Conservation (phyloP, 1,140 invertebrate species). For the Lamellibrachia luymesi region DNA sequence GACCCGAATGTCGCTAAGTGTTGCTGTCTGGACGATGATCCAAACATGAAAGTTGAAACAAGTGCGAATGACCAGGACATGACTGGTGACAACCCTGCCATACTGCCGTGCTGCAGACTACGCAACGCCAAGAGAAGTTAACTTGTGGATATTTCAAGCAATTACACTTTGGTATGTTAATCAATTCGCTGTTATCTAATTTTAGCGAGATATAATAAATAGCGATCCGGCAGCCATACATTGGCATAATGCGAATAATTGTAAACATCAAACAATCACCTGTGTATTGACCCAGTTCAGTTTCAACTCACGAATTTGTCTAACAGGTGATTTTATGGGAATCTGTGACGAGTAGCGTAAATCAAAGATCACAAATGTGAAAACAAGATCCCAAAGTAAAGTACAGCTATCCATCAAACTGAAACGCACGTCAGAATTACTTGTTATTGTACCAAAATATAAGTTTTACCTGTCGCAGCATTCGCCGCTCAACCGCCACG, state of each 20-base stretch:
- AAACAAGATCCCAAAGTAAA: background rate
- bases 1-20: no score
- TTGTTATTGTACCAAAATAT: background rate
- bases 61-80: background rate
- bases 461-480: background rate
- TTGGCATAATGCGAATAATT: background rate
- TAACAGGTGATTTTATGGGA: background rate
- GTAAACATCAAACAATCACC: background rate
- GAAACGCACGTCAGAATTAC: background rate
- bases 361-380: background rate
- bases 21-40: background rate
- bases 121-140: background rate
- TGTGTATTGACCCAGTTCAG: slow-evolving; percentile 4
- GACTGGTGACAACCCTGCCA: background rate
- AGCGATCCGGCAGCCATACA: background rate
- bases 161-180: background rate
- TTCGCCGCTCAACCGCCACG: background rate
- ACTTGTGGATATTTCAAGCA: background rate
- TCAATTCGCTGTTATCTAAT: background rate
- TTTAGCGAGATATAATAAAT: background rate
- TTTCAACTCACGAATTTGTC: background rate
- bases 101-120: background rate
- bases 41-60: background rate
- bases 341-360: background rate
- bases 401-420: background rate